Conservation (phyloP, 2,797 vertebrate genomes). For the Girardinus metallicus region DNA sequence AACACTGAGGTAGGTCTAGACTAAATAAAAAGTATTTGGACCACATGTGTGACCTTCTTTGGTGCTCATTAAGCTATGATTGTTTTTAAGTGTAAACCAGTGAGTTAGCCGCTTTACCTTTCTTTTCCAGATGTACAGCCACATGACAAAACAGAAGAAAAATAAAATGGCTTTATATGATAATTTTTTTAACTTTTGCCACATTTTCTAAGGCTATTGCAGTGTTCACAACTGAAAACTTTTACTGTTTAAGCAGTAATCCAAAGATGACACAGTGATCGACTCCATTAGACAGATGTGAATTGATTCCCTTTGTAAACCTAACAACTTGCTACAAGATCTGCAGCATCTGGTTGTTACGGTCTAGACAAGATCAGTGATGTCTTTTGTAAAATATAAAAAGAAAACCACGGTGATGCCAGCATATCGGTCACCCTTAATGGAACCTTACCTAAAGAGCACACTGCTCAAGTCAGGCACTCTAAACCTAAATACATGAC, state of each 20-base stretch:
- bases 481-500: neutral
- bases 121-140: conserved; percentile 37
- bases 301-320: conserved; percentile 28
- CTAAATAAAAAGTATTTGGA: conserved; percentile 51
- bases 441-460: neutral
- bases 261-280: conserved; percentile 27
- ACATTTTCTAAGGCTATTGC: conserved; percentile 22
- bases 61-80: conserved; percentile 57
- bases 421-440: neutral
- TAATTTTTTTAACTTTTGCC: conserved; percentile 3
- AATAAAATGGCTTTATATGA: conserved; percentile 1
- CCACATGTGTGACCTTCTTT: conserved; percentile 51
- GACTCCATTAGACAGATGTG: conserved; percentile 31
- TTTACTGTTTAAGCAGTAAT: conserved; percentile 30
- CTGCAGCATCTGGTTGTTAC: conserved; percentile 8
- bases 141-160: conserved; percentile 31
- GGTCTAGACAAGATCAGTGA: conserved; percentile 7
- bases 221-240: conserved; percentile 29
- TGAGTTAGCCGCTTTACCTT: conserved; percentile 50
- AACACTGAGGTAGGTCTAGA: conserved; percentile 35
- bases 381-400: conserved; percentile 2
- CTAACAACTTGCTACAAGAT: neutral
- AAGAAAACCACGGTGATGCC: neutral
- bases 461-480: neutral
- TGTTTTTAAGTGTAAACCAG: conserved; percentile 14